phyloP scores from a whole-genome alignment of 2,888 invertebrate genomes.

The Apodemia zela region DNA sequence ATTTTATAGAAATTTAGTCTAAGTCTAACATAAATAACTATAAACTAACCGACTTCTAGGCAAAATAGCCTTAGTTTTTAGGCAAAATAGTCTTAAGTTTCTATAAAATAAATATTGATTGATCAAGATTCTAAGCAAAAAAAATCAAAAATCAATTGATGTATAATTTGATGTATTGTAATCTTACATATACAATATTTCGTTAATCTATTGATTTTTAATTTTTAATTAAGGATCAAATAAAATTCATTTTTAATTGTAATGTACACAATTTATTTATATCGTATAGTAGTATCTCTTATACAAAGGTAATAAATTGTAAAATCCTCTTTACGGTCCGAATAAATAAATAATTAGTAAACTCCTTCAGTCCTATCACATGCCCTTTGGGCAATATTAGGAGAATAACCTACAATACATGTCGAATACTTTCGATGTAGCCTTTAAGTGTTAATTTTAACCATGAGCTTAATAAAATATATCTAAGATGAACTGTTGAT shows the following conservation, averaged over 20 bases:
- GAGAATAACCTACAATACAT: constrained; percentile 52
- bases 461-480: constrained; percentile 35
- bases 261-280: constrained; percentile 80
- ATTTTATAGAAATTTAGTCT: no score
- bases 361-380: constrained; percentile 65
- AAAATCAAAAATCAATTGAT: no score
- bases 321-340: constrained; percentile 72
- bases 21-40: no score
- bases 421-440: constrained; percentile 59
- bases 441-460: constrained; percentile 50
- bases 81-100: no score
- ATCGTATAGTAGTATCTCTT: constrained; percentile 70
- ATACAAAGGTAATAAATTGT: constrained; percentile 80
- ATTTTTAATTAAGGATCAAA: constrained; percentile 35
- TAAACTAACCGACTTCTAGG: no score
- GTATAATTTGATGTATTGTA: no score
- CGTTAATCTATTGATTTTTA: background rate
- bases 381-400: constrained; percentile 59
- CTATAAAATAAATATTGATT: no score
- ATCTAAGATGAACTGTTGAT: constrained; percentile 30
- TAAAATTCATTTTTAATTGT: constrained; percentile 63
- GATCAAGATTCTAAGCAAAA: accelerated
- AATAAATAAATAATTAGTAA: constrained; percentile 76
- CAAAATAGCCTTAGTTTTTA: no score
- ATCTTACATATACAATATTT: no score